Evolutionary conservation across 1,140 invertebrate species (phyloP).

Genomic region (Arctopsyche grandis): DNA sequence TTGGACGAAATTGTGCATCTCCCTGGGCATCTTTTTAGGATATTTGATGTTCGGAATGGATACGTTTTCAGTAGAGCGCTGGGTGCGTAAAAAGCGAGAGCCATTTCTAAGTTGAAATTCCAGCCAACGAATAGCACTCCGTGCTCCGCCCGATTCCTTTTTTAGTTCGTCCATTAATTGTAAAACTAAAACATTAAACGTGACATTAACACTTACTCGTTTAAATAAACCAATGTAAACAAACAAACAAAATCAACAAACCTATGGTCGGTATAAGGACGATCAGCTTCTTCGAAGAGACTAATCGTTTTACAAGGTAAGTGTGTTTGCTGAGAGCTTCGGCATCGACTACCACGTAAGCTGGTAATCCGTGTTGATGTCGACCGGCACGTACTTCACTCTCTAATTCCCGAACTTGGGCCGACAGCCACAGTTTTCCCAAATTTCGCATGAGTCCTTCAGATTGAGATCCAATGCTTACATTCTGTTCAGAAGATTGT

Average conservation of each 20-base stretch:
- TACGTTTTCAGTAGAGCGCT: constrained; percentile 80
- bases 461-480: neutral
- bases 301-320: constrained; percentile 80
- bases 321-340: constrained; percentile 70
- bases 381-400: constrained; percentile 60
- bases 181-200: constrained; percentile 73
- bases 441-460: constrained; percentile 63
- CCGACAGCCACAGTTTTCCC: constrained; percentile 68
- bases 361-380: constrained; percentile 59
- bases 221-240: neutral
- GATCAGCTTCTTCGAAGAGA: constrained; percentile 80
- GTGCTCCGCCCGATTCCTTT: constrained; percentile 77
- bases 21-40: constrained; percentile 67
- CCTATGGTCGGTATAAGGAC: constrained; percentile 83
- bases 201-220: no score
- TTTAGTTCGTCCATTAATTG: constrained; percentile 88
- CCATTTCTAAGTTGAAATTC: constrained; percentile 86
- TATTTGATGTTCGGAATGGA: constrained; percentile 80
- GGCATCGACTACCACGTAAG: constrained; percentile 61
- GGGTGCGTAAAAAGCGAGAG: constrained; percentile 82
- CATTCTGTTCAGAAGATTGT: constrained; percentile 14
- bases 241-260: constrained; percentile 60
- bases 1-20: constrained; percentile 63
- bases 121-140: constrained; percentile 92
- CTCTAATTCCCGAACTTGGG: constrained; percentile 70